Evolutionary conservation across 2,113 vertebrate species (phyloP), one percentile per base, ranked within the genome.

Genomic region (Synodontis membranacea): DNA sequence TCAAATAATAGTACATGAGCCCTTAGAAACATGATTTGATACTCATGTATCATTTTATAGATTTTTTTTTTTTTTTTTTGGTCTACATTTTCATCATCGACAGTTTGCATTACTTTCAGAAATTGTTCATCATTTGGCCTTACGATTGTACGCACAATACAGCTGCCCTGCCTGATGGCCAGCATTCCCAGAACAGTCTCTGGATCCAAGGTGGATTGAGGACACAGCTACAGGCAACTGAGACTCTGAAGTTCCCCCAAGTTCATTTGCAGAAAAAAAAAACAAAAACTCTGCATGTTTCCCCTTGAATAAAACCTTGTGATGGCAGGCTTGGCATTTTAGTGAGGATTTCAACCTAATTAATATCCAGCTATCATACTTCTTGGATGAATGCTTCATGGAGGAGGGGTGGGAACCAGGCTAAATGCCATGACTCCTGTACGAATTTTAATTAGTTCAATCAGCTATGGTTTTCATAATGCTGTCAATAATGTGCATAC

Each of bases 341-440:
- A n/a, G 75, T 44, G 68, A 80, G 48, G 76, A 25, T 84, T 88
- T 84, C 83, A 84, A 88, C 48, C 88, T 89, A 89, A 92, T 94
- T 89, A 92, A 90, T 90, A 90, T 88, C 82, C 56, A 86, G 82
- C 83, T 83, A 64, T 92, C 89, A 85, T 78, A 62, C 42, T 84
- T 78, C 87, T 42, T 31, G 86, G 90, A 83, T 87, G 85, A 91
- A 89, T 88, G 89, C 86, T 52, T 78, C 79, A 84, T 84, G 86
- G 54, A 89, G 89, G 56, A 74, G 81, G 80, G 83, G 60, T 86
- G 84, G 75, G 87, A 85, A 84, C 62, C 37, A 82, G 85, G 56
- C 86, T 90, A 94, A 94, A 95, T 93, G 93, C 91, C 92, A 93
- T 86, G 90, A 88, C 92, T 93, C 90, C 90, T 92, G 88, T 82